These are phyloP conservation scores for Mus minutoides DNA, from an alignment of 2,797 vertebrate species.

Conservation along the genomic window DNA sequence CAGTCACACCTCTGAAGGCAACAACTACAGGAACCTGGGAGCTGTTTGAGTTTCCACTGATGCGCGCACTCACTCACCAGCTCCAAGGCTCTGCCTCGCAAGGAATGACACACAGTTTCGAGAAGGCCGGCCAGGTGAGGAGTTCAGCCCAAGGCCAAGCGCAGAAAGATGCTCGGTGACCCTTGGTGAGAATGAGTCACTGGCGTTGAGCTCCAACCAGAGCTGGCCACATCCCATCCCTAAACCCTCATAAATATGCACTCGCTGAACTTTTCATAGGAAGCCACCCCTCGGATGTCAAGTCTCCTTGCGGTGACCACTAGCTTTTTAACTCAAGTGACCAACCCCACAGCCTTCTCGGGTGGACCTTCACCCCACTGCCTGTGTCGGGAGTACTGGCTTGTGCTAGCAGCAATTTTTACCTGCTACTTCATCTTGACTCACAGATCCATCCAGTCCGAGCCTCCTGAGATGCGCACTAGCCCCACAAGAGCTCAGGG, in stretches of 20 bases:
- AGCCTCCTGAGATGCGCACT: not conserved
- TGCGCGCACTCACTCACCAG: conserved; percentile 33
- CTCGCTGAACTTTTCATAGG: not conserved
- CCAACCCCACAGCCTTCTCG: not conserved
- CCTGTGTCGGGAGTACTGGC: not conserved
- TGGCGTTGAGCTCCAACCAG: not conserved
- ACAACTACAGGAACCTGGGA: conserved; percentile 69
- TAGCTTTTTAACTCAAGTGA: not conserved
- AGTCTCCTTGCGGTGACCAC: not conserved
- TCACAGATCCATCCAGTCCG: not conserved
- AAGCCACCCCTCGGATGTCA: not conserved
- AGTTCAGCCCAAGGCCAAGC: conserved; percentile 81
- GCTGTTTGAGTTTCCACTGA: conserved; percentile 80
- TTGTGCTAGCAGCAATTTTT: not conserved
- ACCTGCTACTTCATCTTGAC: not conserved
- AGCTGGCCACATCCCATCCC: conserved; percentile 58
- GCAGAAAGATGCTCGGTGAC: conserved; percentile 65
- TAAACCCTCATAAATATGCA: conserved; percentile 64
- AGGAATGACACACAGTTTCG: conserved; percentile 83
- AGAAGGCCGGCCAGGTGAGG: conserved; percentile 82
- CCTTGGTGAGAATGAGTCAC: conserved; percentile 77
- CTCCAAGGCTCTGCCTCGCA: conserved; percentile 61
- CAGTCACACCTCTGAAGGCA: conserved; percentile 71
- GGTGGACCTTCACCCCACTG: not conserved
- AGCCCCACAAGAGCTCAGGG: not conserved